phyloP scores from a whole-genome alignment of 2,797 vertebrate genomes.

The Distichodus sexfasciatus region DNA sequence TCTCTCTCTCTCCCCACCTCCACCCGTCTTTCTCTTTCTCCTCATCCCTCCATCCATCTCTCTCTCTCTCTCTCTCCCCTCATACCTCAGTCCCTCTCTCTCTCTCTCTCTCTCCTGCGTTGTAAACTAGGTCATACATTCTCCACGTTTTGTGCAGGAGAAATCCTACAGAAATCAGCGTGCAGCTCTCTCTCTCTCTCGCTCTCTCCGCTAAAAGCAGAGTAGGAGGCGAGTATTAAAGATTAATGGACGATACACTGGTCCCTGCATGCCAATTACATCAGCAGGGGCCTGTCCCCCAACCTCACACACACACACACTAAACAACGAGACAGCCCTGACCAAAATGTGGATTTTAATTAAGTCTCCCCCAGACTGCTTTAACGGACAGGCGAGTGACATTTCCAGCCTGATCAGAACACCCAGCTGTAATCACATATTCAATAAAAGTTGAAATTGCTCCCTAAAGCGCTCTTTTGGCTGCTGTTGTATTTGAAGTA shows the following conservation, averaged over 20 bases:
- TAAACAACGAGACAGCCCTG: slow-evolving; percentile 39
- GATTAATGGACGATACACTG: slow-evolving; percentile 51
- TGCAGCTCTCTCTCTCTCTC: slow-evolving; percentile 42
- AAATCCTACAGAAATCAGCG: slow-evolving; percentile 50
- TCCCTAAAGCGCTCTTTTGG: slow-evolving; percentile 41
- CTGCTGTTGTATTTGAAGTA: not conserved
- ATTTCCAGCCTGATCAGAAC: slow-evolving; percentile 35
- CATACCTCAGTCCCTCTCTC: slow-evolving; percentile 32
- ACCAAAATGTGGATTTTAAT: slow-evolving; percentile 36
- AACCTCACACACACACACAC: slow-evolving; percentile 32
- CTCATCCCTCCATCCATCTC: too few relatives aligned
- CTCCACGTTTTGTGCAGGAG: slow-evolving; percentile 45
- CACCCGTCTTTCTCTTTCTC: too few relatives aligned
- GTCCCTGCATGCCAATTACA: slow-evolving; percentile 59
- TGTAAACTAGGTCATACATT: slow-evolving; percentile 58
- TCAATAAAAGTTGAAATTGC: slow-evolving; percentile 52
- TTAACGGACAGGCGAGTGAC: slow-evolving; percentile 37
- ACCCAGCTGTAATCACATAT: slow-evolving; percentile 56
- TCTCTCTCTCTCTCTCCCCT: too few relatives aligned
- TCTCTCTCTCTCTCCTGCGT: slow-evolving; percentile 26
- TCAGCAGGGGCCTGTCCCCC: slow-evolving; percentile 36
- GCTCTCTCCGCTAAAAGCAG: slow-evolving; percentile 43
- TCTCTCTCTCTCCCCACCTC: too few relatives aligned
- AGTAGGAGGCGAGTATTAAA: slow-evolving; percentile 50
- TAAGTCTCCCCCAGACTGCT: slow-evolving; percentile 39